phyloP scores from a whole-genome alignment of 2,888 invertebrate species.

The Drosophila pseudotakahashii region DNA sequence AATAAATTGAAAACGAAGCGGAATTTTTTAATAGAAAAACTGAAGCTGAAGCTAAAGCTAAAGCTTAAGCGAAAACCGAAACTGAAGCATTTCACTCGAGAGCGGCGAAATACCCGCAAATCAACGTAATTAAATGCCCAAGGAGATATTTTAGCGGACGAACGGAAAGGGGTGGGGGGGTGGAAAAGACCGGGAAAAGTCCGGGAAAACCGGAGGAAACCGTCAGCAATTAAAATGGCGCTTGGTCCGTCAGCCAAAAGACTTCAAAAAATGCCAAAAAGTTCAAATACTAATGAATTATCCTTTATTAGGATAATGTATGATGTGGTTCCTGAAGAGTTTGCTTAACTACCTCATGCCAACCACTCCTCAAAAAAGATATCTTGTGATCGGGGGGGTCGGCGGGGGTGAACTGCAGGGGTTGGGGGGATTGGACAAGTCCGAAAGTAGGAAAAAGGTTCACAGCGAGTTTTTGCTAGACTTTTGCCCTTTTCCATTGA shows the following conservation, averaged over 20 bases:
- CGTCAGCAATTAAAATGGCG: conserved; percentile 70
- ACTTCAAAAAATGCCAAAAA: conserved; percentile 82
- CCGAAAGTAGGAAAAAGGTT: conserved; percentile 68
- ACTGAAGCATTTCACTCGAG: conserved; percentile 17
- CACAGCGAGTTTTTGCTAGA: conserved; percentile 45
- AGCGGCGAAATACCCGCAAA: conserved; percentile 46
- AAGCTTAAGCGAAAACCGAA: conserved; percentile 13
- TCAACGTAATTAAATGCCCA: conserved; percentile 65
- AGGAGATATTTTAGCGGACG: conserved; percentile 11
- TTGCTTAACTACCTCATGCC: conserved; percentile 56
- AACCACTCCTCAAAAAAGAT: conserved; percentile 19
- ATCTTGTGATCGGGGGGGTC: conserved; percentile 30
- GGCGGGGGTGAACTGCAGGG: neutral
- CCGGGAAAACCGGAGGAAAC: conserved; percentile 28
- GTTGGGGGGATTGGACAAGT: conserved; percentile 9
- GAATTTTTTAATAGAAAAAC: conserved; percentile 68
- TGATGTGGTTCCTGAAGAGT: conserved; percentile 82
- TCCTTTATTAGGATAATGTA: conserved; percentile 84
- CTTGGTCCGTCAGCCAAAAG: conserved; percentile 61
- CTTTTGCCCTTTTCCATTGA: conserved; percentile 26
- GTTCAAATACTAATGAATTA: conserved; percentile 83
- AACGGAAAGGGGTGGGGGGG: neutral
- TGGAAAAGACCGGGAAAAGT: conserved; percentile 3
- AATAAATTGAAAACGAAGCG: conserved; percentile 55
- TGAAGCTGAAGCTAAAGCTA: conserved; percentile 18